Base-by-base conservation (phyloP, 2,888 invertebrate species). In the Dynastes maya region DNA sequence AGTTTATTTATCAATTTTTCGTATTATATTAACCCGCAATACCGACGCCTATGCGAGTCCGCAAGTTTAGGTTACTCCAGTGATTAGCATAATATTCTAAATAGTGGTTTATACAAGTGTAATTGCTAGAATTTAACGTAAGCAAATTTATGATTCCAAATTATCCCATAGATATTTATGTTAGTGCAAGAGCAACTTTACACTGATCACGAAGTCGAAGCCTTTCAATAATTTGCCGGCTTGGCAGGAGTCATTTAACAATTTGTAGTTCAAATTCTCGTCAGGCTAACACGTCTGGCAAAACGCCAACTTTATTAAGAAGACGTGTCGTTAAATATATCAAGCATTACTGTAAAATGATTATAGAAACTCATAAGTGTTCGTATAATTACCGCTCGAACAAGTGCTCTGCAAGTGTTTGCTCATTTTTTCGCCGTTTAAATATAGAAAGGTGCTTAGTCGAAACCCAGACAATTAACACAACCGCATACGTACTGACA, bases 271-370 rank as follows among this genome's bases (percentile, higher is more conserved):
- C 68, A 68, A 51, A 55, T 37, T 71, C 6, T 22, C 55, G 16
- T 55, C 16, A 51, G 32, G 51, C 11, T 68, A 68, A 58, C 37
- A 40, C 29, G 37, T 37, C 71, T 71, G 71, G 71, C 71, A 22
- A 4, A n/a, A 53, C 16, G 71, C 71, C 71, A 71, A 71, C 71
- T 55, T 71, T 55, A 71, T 71, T 37, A 55, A 65, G 55, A 58
- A 55, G 37, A 37, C 71, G 37, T 71, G 71, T 29, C 55, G 71
- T 71, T 55, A 55, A 71, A 71, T 71, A 71, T 71, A 58, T 55
- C 37, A 55, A 71, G 29, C 53, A 71, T 71, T 71, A 55, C 13
- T 32, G 53, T 16, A 71, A 55, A 71, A 71, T 55, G 27, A 71
- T 71, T 71, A 37, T 40, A 71, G 55, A 71, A 53, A 55, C n/a